Conservation (phyloP, 2,113 vertebrate genomes). For the Montifringilla adamsi region DNA sequence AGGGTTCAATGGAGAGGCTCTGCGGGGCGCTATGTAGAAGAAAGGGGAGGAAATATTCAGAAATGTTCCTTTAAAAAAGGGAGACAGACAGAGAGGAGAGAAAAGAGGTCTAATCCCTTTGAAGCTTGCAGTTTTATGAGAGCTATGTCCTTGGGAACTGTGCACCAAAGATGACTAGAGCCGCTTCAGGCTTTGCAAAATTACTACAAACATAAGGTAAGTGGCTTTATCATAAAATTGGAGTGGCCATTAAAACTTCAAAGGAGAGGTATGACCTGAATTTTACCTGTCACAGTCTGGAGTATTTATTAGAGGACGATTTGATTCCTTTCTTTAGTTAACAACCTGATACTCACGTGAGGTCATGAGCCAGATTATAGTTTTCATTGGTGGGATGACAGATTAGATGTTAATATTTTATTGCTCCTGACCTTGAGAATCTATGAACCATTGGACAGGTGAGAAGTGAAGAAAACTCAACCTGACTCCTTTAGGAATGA, state of each 20-base stretch:
- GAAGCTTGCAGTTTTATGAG: slow-evolving; percentile 68
- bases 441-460: slow-evolving; percentile 32
- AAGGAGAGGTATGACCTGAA: slow-evolving; percentile 55
- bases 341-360: slow-evolving; percentile 42
- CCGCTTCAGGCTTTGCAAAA: slow-evolving; percentile 62
- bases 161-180: slow-evolving; percentile 50
- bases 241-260: slow-evolving; percentile 64
- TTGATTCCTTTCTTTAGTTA: slow-evolving; percentile 59
- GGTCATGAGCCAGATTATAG: slow-evolving; percentile 42
- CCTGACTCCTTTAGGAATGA: background rate
- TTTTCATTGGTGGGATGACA: slow-evolving; percentile 49
- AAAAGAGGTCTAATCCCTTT: slow-evolving; percentile 61
- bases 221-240: slow-evolving; percentile 61
- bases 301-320: slow-evolving; percentile 67
- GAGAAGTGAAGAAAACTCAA: background rate
- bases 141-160: slow-evolving; percentile 51
- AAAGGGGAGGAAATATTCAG: background rate
- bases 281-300: slow-evolving; percentile 59
- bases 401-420: slow-evolving; percentile 64
- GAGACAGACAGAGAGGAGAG: background rate
- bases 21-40: background rate
- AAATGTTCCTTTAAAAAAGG: background rate
- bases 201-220: slow-evolving; percentile 66
- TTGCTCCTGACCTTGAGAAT: slow-evolving; percentile 42
- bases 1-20: background rate